Evolutionary conservation across 2,797 vertebrate genomes (phyloP), one percentile per base, ranked within the genome.

Genomic region (Sebastiscus tertius): DNA sequence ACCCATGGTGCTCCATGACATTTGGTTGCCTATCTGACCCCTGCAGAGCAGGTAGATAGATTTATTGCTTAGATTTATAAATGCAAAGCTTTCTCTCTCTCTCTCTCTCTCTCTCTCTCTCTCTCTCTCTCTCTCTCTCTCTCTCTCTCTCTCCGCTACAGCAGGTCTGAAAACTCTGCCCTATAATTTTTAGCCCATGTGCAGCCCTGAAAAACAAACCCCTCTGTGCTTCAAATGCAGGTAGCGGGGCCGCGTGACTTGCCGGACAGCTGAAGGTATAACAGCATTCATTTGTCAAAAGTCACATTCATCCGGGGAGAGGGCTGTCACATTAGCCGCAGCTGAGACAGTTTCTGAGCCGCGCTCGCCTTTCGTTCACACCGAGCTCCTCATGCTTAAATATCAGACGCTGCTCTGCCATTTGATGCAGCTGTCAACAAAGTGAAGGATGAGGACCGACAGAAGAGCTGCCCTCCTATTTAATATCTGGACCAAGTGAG

Each of bases 211-310:
- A 84, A 84, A 90, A 83, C 66, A 84, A 79, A 77, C 34, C 65
- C 76, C 63, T 71, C 72, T 78, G 60, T 73, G 84, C 58, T 82
- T 86, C 58, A 58, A 65, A 80, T 79, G 70, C 71, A 79, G 80
- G 75, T 84, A 72, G 82, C 8, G 33, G 55, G 42, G 61, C 60
- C 18, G 13, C 22, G 7, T 62, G 79, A 81, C 76, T 77, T 20
- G 77, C 72, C 22, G 87, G 88, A 90, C 90, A 90, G 88, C 73
- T 85, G 81, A 85, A 88, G 82, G 87, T 83, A 56, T 92, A 93
- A 92, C 87, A 82, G 77, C 75, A 74, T 89, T 92, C 85, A 94
- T 94, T 94, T 94, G 90, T 94, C 93, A 93, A 90, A 92, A 92
- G 92, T 94, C 92, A 88, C 91, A 91, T 88, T 93, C 86, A 83